Evolutionary conservation across 2,113 vertebrate genomes (phyloP).

Genomic region (Capreolus pygargus): DNA sequence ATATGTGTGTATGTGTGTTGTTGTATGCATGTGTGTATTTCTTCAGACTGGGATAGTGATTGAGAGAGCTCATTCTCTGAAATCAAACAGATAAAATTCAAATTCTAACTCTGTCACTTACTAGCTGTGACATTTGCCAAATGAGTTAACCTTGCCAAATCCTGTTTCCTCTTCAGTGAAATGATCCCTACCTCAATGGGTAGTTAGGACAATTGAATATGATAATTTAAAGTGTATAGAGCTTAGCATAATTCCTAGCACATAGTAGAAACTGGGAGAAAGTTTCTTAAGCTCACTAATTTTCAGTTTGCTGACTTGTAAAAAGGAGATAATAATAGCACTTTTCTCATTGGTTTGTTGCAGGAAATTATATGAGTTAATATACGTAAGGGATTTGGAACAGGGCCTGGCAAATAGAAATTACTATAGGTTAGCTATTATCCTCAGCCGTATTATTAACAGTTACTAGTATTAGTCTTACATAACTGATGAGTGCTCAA

Average conservation of each 20-base stretch:
- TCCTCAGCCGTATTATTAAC: background rate
- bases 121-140: background rate
- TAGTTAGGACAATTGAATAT: background rate
- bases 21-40: background rate
- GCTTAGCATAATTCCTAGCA: background rate
- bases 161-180: background rate
- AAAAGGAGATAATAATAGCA: background rate
- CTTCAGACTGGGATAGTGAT: background rate
- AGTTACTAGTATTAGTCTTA: background rate
- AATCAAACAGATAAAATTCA: background rate
- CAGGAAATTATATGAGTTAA: background rate
- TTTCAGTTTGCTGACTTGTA: background rate
- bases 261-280: background rate
- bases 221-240: background rate
- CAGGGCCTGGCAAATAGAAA: background rate
- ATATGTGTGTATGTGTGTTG: background rate
- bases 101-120: background rate
- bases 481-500: background rate
- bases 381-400: background rate
- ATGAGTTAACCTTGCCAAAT: background rate
- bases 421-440: background rate
- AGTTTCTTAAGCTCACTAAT: background rate
- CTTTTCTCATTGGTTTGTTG: background rate
- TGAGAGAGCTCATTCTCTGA: slow-evolving; percentile 22
- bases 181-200: background rate